phyloP scores from a whole-genome alignment of 1,140 invertebrate genomes.

The Drosophila jambulina region DNA sequence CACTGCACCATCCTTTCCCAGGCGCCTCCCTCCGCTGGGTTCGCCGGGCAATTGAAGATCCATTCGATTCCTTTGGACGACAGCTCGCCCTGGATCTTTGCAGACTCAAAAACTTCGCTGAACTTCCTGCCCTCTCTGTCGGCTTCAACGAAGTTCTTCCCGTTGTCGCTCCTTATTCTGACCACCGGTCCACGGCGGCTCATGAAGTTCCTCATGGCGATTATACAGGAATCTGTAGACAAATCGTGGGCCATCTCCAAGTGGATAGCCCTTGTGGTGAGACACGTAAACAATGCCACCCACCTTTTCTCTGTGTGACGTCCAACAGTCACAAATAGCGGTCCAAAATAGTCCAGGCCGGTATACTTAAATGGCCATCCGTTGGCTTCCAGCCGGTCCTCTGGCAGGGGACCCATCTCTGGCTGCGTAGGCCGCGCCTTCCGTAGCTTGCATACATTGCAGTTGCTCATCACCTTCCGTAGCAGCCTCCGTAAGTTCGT shows the following conservation, averaged over 20 bases:
- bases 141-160: slow-evolving; percentile 1
- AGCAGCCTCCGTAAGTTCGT: background rate
- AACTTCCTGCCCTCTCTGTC: slow-evolving; percentile 7
- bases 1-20: slow-evolving; percentile 14
- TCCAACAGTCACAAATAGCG: too few relatives aligned
- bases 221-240: slow-evolving; percentile 16
- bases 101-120: slow-evolving; percentile 14
- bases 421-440: too few relatives aligned
- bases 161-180: slow-evolving; percentile 8
- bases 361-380: too few relatives aligned
- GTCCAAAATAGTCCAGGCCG: background rate
- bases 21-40: slow-evolving; percentile 15
- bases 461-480: background rate
- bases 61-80: slow-evolving; percentile 15
- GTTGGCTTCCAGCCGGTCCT: too few relatives aligned
- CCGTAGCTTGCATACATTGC: too few relatives aligned
- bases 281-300: slow-evolving; percentile 7
- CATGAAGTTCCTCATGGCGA: slow-evolving; percentile 22
- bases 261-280: slow-evolving; percentile 15
- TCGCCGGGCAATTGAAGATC: slow-evolving; percentile 17
- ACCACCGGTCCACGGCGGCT: background rate
- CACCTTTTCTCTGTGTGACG: slow-evolving; percentile 12
- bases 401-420: too few relatives aligned
- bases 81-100: slow-evolving; percentile 15
- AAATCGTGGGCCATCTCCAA: slow-evolving; percentile 18